Percentiles rank a stretch among this genome's conserved stretches.
Evolutionary conservation across 2,113 vertebrate species (phyloP).

Genomic region (Sorex fumeus): DNA sequence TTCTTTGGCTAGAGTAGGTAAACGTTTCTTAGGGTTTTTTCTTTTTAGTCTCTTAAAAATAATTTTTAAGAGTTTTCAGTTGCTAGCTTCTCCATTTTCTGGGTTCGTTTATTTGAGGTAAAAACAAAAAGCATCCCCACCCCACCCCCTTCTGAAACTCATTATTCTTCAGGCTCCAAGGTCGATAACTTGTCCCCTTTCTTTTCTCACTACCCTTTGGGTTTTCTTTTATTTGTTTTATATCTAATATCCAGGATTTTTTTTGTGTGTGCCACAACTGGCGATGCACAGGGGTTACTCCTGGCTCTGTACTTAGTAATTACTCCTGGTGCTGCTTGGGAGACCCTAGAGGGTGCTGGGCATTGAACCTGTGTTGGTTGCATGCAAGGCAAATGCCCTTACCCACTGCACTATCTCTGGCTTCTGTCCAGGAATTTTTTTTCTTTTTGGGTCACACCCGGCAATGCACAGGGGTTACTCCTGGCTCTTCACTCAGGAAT

Average conservation of each 20-base stretch:
- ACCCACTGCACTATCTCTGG: too few relatives aligned
- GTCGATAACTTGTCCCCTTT: not conserved
- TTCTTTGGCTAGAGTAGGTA: not conserved
- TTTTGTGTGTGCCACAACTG: not conserved
- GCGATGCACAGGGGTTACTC: too few relatives aligned
- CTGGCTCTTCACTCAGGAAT: too few relatives aligned
- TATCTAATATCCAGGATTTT: not conserved
- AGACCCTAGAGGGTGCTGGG: too few relatives aligned
- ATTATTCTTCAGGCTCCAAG: constrained; percentile 9
- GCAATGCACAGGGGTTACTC: too few relatives aligned
- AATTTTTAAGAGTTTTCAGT: constrained; percentile 17
- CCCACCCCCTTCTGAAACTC: not conserved
- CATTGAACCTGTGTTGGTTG: too few relatives aligned
- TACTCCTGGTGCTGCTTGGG: too few relatives aligned
- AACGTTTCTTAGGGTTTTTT: not conserved
- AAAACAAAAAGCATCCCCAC: not conserved
- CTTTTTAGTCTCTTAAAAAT: not conserved
- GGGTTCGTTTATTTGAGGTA: not conserved
- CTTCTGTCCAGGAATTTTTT: not conserved
- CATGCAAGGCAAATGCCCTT: too few relatives aligned
- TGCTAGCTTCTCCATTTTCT: not conserved
- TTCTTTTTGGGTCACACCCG: not conserved
- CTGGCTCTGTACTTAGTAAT: too few relatives aligned
- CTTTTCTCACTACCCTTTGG: not conserved
- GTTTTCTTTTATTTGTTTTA: constrained; percentile 53